These are phyloP conservation scores for Orthonychiurus folsomi DNA, from an alignment of 2,888 invertebrate genomes.

Conservation along the genomic window DNA sequence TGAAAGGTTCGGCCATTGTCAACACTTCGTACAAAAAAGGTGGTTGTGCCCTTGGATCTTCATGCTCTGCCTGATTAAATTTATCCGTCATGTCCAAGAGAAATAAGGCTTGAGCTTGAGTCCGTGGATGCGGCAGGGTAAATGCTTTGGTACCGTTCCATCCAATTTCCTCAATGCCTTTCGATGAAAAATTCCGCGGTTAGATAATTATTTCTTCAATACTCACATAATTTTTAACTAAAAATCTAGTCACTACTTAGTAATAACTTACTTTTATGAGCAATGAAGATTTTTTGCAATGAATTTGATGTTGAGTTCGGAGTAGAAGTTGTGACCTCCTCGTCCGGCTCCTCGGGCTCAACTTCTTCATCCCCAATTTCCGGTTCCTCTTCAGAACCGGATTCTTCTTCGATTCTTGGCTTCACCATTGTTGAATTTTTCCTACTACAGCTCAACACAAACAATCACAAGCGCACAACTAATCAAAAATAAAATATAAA, in stretches of 20 bases:
- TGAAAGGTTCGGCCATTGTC: constrained; percentile 30
- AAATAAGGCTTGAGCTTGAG: constrained; percentile 26
- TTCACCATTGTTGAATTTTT: neutral
- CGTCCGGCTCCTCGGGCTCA: neutral
- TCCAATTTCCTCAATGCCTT: constrained; percentile 19
- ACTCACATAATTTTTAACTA: too few species aligned
- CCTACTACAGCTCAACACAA: neutral
- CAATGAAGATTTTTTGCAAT: neutral
- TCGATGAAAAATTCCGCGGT: too few species aligned
- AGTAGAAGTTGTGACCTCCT: neutral
- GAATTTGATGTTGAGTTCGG: neutral
- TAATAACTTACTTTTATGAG: constrained; percentile 12
- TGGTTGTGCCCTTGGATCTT: neutral
- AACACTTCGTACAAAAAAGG: constrained; percentile 29
- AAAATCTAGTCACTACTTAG: neutral
- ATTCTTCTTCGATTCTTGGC: neutral
- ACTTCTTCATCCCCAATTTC: constrained; percentile 2
- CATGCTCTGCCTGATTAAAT: constrained; percentile 4
- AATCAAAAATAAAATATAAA: too few species aligned
- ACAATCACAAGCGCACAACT: too few species aligned
- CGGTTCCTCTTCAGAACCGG: neutral
- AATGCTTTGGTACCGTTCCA: constrained; percentile 29
- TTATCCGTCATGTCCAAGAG: too few species aligned
- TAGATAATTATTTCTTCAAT: too few species aligned
- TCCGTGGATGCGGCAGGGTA: constrained; percentile 30